A percentile compares a stretch with the other conserved stretches of the same genome.
These are phyloP conservation scores for Cichlasoma orientale DNA, from an alignment of 2,797 vertebrate species.

Conservation along the genomic window DNA sequence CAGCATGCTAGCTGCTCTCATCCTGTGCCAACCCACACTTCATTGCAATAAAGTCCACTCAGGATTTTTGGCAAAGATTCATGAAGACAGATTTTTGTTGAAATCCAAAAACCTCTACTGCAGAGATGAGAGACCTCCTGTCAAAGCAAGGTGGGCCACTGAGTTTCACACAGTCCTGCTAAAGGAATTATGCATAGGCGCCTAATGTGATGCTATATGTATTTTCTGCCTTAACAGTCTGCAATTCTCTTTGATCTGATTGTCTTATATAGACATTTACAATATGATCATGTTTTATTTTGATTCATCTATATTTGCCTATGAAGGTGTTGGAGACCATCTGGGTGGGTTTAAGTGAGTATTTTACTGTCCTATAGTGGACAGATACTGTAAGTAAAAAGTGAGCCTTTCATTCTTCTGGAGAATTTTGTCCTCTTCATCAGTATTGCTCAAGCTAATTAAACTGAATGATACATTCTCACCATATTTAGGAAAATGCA, in stretches of 20 bases:
- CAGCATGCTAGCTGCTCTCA: constrained; percentile 37
- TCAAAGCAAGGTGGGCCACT: constrained; percentile 45
- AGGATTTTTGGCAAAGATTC: constrained; percentile 46
- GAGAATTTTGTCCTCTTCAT: background rate
- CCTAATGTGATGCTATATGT: constrained; percentile 23
- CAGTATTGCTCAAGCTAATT: background rate
- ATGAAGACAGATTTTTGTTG: constrained; percentile 48
- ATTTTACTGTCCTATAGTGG: background rate
- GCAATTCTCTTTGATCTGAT: constrained; percentile 36
- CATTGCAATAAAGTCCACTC: constrained; percentile 29
- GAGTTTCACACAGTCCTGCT: constrained; percentile 29
- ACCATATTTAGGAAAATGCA: background rate
- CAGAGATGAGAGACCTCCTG: constrained; percentile 52
- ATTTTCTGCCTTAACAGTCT: constrained; percentile 8
- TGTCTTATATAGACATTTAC: constrained; percentile 7
- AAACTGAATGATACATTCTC: background rate
- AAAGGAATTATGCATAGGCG: constrained; percentile 55
- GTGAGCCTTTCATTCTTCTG: background rate
- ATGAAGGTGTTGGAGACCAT: background rate
- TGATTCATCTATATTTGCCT: background rate
- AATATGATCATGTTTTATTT: constrained; percentile 2
- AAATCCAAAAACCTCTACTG: constrained; percentile 43
- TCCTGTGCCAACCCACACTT: constrained; percentile 50
- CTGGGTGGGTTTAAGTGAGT: rapidly evolving
- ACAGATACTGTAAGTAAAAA: background rate